Conservation (phyloP, 2,888 invertebrate species). For the Melieria picta region DNA sequence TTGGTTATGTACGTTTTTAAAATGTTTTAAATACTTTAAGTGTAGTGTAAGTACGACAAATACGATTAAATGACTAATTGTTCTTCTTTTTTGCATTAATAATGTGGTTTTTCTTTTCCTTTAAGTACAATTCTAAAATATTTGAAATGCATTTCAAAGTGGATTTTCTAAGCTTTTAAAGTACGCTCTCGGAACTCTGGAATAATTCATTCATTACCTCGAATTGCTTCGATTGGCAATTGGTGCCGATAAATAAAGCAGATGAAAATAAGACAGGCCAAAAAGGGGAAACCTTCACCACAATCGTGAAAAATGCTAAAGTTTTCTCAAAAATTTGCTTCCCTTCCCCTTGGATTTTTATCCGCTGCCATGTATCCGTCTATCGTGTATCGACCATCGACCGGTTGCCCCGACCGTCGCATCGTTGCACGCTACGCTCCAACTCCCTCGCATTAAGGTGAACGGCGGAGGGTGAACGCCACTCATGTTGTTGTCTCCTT, state of each 20-base stretch:
- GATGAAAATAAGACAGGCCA: neutral
- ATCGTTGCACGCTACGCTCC: neutral
- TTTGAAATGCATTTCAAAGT: slow-evolving; percentile 59
- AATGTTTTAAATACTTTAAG: slow-evolving; percentile 47
- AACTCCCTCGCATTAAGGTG: slow-evolving; percentile 16
- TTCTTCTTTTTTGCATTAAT: slow-evolving; percentile 32
- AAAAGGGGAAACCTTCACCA: slow-evolving; percentile 27
- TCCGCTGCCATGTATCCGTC: neutral
- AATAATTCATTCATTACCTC: too few relatives aligned
- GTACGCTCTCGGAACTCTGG: too few relatives aligned
- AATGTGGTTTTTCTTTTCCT: slow-evolving; percentile 30
- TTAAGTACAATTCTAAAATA: slow-evolving; percentile 55
- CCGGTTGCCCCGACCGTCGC: slow-evolving; percentile 6
- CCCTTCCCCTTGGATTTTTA: slow-evolving; percentile 3
- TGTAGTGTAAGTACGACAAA: slow-evolving; percentile 52
- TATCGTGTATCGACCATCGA: slow-evolving; percentile 9
- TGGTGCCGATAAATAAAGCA: too few relatives aligned
- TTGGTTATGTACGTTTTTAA: slow-evolving; percentile 37
- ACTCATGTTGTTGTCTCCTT: slow-evolving; percentile 30
- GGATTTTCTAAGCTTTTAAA: slow-evolving; percentile 36
- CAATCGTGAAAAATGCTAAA: slow-evolving; percentile 24
- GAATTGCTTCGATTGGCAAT: too few relatives aligned
- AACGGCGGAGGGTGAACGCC: slow-evolving; percentile 38
- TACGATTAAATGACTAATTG: slow-evolving; percentile 58
- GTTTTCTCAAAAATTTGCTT: slow-evolving; percentile 17